Base-by-base conservation (phyloP, 2,797 vertebrate species). In the Sciaenops ocellatus region DNA sequence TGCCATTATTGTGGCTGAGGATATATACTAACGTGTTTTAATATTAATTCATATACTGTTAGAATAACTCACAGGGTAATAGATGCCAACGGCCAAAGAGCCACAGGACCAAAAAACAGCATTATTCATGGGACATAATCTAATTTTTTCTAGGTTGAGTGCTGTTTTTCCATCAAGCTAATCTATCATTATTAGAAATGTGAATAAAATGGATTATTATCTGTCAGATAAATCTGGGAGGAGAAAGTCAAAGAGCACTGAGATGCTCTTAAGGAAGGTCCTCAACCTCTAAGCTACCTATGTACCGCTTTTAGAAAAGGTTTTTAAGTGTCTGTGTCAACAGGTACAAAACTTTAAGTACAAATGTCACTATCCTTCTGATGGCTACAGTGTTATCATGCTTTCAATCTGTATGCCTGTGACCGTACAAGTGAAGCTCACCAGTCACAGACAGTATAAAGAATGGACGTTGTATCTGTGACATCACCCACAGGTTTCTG, bases 1-100 rank as follows among this genome's bases (percentile, higher is more conserved):
- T 38, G 57, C 1, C 22, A 34, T 75, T 62, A 67, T 48, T 63
- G 2, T 46, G 41, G 26, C 30, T 68, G 8, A 28, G 51, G 38
- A 52, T 64, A 16, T 6, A 34, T 42, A 65, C 46, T 16, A 16
- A 20, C 6, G 41, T 17, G 16, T 80, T 50, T 72, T 60, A 61
- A 79, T 72, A 41, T 50, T 48, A 80, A 61, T 24, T 68, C 3
- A 18, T 20, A 22, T 59, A 28, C 17, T 55, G 16, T 60, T 57
- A 13, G 41, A 60, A 26, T 72, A 41, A 63, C 5, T 61, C 22
- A 22, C 2, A 38, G 17, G n/a, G 4, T 73, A 28, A 76, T 46
- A 3, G 20, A 65, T 1, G 7, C 38, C 30, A 20, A 52, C 4
- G 0, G 4, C 26, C 16, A 65, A 69, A 57, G 47, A 52, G 38